Conservation (phyloP, 2,113 vertebrate genomes). For the Proterorhinus semilunaris region DNA sequence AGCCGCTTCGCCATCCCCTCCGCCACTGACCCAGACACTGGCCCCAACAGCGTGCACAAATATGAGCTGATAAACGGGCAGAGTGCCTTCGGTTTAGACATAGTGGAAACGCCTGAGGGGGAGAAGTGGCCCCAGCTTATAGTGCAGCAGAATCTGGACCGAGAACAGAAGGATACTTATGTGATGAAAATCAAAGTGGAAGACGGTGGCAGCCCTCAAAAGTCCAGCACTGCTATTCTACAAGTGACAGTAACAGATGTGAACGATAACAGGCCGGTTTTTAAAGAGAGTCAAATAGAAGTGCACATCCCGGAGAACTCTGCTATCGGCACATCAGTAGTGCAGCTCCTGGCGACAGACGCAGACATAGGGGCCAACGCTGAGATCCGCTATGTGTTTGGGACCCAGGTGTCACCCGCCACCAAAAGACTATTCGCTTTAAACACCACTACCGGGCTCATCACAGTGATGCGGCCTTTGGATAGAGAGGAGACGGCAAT, state of each 20-base stretch:
- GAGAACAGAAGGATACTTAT: constrained; percentile 98
- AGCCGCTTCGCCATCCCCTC: constrained; percentile 97
- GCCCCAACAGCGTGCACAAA: constrained; percentile 96
- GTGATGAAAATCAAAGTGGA: constrained; percentile 99
- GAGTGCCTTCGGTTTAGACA: constrained; percentile 96
- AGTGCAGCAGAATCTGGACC: constrained; percentile 96
- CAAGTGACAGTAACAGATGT: constrained; percentile 98
- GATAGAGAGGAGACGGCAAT: constrained; percentile 96
- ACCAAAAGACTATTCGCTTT: constrained; percentile 97
- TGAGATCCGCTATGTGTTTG: constrained; percentile 95
- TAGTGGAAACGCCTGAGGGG: constrained; percentile 97
- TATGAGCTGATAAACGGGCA: constrained; percentile 96
- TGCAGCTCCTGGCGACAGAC: constrained; percentile 95
- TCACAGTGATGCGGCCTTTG: constrained; percentile 93
- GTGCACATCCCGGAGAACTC: constrained; percentile 96
- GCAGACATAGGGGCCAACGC: constrained; percentile 96
- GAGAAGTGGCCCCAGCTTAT: constrained; percentile 99
- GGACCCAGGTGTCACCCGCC: constrained; percentile 90
- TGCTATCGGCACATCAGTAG: constrained; percentile 90
- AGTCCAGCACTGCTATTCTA: constrained; percentile 98
- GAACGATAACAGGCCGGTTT: constrained; percentile 96
- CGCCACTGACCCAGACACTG: constrained; percentile 97
- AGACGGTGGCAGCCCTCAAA: constrained; percentile 94
- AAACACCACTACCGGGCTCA: constrained; percentile 92
- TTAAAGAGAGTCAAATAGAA: constrained; percentile 95